phyloP scores from a whole-genome alignment of 2,113 vertebrate genomes.

The Regulus satrapa region DNA sequence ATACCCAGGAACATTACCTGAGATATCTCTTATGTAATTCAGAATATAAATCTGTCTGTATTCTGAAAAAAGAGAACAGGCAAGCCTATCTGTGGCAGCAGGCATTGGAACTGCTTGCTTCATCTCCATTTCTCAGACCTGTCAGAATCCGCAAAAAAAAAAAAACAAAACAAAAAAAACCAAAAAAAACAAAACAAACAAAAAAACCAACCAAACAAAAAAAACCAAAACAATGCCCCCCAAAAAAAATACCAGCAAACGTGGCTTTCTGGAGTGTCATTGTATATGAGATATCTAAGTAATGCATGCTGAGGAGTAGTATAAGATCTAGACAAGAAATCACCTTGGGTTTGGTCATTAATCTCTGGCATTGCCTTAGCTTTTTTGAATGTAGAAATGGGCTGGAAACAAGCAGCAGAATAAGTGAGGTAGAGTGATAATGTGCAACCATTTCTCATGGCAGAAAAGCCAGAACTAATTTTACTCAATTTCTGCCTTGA shows the following conservation, averaged over 20 bases:
- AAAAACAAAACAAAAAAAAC: not conserved
- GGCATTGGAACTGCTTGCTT: not conserved
- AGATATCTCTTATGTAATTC: not conserved
- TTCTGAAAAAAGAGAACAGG: not conserved
- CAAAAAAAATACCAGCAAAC: not conserved
- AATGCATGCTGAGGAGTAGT: fast-evolving
- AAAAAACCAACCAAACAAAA: no score
- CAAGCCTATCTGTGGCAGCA: not conserved
- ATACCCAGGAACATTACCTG: not conserved
- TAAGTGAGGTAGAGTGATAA: not conserved
- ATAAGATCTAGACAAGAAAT: not conserved
- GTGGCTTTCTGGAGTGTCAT: not conserved
- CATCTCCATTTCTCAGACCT: not conserved
- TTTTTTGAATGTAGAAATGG: not conserved
- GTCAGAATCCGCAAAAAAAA: not conserved
- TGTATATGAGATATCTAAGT: not conserved
- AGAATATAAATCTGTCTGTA: not conserved
- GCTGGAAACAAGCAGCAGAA: not conserved
- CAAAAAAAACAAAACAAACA: no score
- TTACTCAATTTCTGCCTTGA: not conserved
- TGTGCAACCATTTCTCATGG: not conserved
- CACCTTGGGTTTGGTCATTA: not conserved
- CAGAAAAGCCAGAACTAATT: not conserved
- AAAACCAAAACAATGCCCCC: no score
- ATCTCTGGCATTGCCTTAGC: not conserved